Evolutionary conservation across 92 coral and sea anemone species (phyloP).

Genomic region (Parazoanthus atlanticus): DNA sequence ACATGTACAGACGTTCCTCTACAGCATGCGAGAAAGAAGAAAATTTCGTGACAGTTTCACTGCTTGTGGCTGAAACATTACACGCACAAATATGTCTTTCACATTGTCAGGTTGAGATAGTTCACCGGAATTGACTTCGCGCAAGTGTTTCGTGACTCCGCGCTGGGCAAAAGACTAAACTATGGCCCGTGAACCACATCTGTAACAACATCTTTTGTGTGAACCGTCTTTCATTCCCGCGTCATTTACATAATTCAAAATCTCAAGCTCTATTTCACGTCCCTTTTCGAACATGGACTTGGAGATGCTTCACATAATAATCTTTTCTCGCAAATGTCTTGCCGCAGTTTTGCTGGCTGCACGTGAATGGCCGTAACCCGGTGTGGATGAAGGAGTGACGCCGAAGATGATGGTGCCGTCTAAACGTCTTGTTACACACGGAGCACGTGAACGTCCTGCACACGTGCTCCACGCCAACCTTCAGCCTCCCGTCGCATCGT

Average conservation of each 20-base stretch:
- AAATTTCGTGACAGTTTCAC: not conserved
- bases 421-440: constrained; percentile 29
- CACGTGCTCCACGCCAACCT: not conserved
- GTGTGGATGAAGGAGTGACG: constrained; percentile 49
- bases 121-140: not conserved
- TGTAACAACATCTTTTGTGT: no score
- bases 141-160: constrained; percentile 29
- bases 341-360: constrained; percentile 54
- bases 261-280: not conserved
- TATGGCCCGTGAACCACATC: no score
- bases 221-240: no score
- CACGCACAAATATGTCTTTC: not conserved
- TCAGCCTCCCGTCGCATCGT: constrained; percentile 23
- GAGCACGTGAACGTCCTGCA: constrained; percentile 18
- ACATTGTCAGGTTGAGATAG: not conserved
- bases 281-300: constrained; percentile 20
- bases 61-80: not conserved
- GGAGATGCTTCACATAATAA: constrained; percentile 50
- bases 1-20: not conserved
- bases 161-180: not conserved
- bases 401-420: constrained; percentile 22
- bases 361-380: constrained; percentile 53
- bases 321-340: constrained; percentile 61
- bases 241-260: no score
- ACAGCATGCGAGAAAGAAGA: not conserved